Evolutionary conservation across 2,113 vertebrate genomes (phyloP).

Genomic region (Rhabdomys dilectus): DNA sequence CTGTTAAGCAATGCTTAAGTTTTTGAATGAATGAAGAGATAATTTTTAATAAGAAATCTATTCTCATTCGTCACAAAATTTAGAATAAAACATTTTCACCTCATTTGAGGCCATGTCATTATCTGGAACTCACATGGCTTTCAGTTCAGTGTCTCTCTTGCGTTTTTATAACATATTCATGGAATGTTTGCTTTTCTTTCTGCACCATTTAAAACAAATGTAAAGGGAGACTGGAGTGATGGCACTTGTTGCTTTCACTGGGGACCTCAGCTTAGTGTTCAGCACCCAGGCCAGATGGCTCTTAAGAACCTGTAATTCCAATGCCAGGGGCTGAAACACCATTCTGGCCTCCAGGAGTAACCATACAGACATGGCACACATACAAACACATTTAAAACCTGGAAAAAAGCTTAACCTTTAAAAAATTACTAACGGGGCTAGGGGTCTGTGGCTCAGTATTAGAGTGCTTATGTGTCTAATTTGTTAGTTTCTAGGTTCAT

Average conservation of each 20-base stretch:
- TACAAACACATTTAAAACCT: neutral
- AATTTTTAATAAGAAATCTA: constrained; percentile 50
- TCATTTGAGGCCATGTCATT: constrained; percentile 10
- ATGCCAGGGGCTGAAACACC: neutral
- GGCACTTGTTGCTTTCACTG: neutral
- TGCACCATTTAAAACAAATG: neutral
- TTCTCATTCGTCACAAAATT: constrained; percentile 30
- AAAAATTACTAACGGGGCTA: neutral
- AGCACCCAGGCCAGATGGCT: neutral
- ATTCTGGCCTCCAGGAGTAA: too few relatives aligned
- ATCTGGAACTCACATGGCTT: neutral
- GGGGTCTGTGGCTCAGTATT: neutral
- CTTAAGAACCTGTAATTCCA: neutral
- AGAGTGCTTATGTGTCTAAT: neutral
- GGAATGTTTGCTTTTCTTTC: constrained; percentile 29
- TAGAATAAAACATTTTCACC: constrained; percentile 25
- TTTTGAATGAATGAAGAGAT: constrained; percentile 22
- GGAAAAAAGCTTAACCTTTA: neutral
- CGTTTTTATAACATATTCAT: neutral
- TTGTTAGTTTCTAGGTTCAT: neutral
- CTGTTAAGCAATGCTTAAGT: constrained; percentile 26
- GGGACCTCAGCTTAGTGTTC: neutral
- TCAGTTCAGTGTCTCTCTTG: neutral
- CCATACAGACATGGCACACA: neutral
- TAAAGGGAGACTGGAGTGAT: neutral